Conservation (phyloP, 2,113 vertebrate genomes). For the Eublepharis macularius region DNA sequence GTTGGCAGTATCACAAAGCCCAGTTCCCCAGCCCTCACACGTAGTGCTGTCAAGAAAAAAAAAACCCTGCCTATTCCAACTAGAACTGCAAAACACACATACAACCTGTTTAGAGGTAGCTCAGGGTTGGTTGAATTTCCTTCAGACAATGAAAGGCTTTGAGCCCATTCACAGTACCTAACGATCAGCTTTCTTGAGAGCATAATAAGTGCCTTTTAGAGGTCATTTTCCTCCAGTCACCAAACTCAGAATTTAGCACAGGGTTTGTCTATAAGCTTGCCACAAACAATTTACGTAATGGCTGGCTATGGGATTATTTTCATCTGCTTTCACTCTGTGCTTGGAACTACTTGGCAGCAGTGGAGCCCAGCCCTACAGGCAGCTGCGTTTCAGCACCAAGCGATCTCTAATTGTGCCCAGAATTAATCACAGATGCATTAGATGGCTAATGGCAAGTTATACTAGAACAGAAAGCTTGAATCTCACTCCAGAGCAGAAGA, state of each 20-base stretch:
- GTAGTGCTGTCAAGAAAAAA: background rate
- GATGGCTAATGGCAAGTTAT: background rate
- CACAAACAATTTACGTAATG: constrained; percentile 21
- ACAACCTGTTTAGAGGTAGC: constrained; percentile 17
- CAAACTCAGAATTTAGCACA: constrained; percentile 13
- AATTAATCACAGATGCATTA: background rate
- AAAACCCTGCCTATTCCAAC: background rate
- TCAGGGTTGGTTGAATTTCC: constrained; percentile 17
- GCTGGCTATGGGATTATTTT: background rate
- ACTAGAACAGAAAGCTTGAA: background rate
- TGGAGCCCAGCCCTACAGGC: background rate
- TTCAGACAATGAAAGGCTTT: constrained; percentile 36
- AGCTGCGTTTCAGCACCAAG: background rate
- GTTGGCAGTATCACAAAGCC: background rate
- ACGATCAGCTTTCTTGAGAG: constrained; percentile 14
- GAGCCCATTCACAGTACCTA: constrained; percentile 10
- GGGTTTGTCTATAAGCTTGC: background rate
- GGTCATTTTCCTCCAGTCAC: background rate
- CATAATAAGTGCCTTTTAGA: constrained; percentile 29
- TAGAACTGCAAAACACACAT: background rate
- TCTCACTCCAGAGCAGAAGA: background rate
- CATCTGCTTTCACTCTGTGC: background rate
- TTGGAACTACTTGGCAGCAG: background rate
- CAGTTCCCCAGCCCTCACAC: background rate
- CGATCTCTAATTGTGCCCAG: background rate